Evolutionary conservation across 2,888 invertebrate genomes (phyloP).

Genomic region (Meteorus cinctellus): DNA sequence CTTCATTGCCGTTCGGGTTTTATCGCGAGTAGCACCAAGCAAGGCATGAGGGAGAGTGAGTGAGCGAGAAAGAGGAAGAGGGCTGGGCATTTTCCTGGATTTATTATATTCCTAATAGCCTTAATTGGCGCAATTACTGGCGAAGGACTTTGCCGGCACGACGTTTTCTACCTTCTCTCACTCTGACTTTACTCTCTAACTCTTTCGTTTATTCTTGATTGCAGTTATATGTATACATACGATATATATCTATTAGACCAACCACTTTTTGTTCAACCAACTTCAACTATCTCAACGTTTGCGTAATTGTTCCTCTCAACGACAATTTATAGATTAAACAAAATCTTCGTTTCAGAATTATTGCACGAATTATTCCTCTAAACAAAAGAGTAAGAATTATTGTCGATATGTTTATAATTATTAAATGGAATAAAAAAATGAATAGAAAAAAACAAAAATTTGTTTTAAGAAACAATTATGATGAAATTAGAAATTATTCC

Average conservation of each 20-base stretch:
- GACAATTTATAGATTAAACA: slow-evolving; percentile 34
- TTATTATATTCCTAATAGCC: slow-evolving; percentile 49
- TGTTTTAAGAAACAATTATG: no score
- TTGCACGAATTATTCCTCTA: not conserved
- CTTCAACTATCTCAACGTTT: slow-evolving; percentile 15
- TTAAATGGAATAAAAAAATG: no score
- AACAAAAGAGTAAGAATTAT: no score
- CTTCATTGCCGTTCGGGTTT: slow-evolving; percentile 24
- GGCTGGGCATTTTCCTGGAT: slow-evolving; percentile 41
- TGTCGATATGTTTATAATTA: no score
- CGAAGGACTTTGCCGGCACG: slow-evolving; percentile 41
- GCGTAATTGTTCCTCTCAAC: slow-evolving; percentile 16
- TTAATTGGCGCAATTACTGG: slow-evolving; percentile 49
- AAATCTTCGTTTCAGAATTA: slow-evolving; percentile 10
- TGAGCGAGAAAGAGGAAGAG: not conserved
- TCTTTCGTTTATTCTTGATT: slow-evolving; percentile 30
- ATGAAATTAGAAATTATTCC: no score
- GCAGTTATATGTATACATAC: slow-evolving; percentile 21
- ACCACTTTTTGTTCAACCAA: slow-evolving; percentile 23
- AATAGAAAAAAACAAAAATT: no score
- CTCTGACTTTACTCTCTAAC: slow-evolving; percentile 3
- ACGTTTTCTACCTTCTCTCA: slow-evolving; percentile 34
- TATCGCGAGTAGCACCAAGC: not conserved
- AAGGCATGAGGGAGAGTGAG: not conserved
- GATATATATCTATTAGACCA: slow-evolving; percentile 17